Evolutionary conservation across 2,113 vertebrate genomes (phyloP), one percentile per base, ranked within the genome.

Genomic region (Perognathus longimembris): DNA sequence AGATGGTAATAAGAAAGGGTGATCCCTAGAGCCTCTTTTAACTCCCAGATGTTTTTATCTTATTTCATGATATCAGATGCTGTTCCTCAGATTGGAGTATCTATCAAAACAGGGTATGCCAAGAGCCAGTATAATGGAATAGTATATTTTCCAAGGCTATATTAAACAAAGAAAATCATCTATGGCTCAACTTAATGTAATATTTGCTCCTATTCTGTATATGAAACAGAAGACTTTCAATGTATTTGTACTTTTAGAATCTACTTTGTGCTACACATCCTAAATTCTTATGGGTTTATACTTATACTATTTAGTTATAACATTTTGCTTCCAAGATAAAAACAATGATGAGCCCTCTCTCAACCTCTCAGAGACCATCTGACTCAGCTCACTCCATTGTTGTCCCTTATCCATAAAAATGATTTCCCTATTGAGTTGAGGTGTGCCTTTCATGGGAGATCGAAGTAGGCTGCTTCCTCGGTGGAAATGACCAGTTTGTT

Each of bases 11-110:
- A 64, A 70, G 71, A 76, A 84, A 30, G 1, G 2, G 74, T 83
- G 21, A 94, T 85, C 69, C 8, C 64, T 67, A 82, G 81, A 82
- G 9, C 28, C n/a, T 76, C 22, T 74, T 95, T 89, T 63, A 90
- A n/a, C 30, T 75, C 54, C 87, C 45, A 84, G 21, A 89, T 91
- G 22, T 67, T 88, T 20, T 32, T 24, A 77, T 81, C 28, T 38
- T 89, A 85, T 83, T 85, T 24, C 28, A 67, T 50, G n/a, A 24
- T 64, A 74, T 54, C 71, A 74, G 24, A 50, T 90, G 10, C 21
- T 90, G 4, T 10, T 87, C 89, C 45, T 91, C n/a, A 78, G 34
- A 67, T 64, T 66, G 79, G 28, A 18, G 3, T 54, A 59, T 18
- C 63, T 81, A 1, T 36, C 78, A 8, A 3, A 70, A 7, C 2